Evolutionary conservation across 2,797 vertebrate genomes (phyloP), one percentile per base, ranked within the genome.

Genomic region (Hirundo rustica): DNA sequence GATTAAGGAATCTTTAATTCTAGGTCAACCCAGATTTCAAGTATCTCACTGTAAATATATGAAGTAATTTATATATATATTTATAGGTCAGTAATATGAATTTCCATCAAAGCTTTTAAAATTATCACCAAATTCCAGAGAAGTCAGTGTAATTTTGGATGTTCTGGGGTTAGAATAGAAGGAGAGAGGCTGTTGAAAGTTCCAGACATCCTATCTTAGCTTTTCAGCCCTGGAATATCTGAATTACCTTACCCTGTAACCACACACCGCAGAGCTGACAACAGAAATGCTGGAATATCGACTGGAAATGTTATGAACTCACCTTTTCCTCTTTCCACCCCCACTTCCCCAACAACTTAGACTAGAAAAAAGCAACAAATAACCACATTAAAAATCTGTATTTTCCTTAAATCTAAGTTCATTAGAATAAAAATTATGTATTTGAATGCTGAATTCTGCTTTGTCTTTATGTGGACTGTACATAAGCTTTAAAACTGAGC

Each of bases 271-370:
- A 92, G 92, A 91, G 67, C 53, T 95, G 88, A 97, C 87, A 94
- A 93, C 78, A 92, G 88, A 92, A 95, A 91, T 92, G 82, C 89
- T 93, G 94, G 96, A 97, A 96, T 96, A 93, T 89, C 20, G 88
- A 96, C 85, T 96, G 95, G 95, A 93, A 97, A 96, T 90, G 94
- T 95, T 95, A 95, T 96, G 95, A 96, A 96, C 95, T 97, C 95
- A 96, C 95, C 95, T 97, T 88, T 96, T 96, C 93, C 95, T 96
- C 89, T 95, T 95, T 96, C 96, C 95, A 96, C 95, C 93, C 96
- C 89, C 92, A 96, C 85, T 94, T 96, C 95, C 94, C 91, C 89
- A 95, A 82, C 73, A 95, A 94, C 50, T 95, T 82, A 96, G 34
- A 73, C 82, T 93, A 94, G 77, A 94, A 95, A 94, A 95, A 95